phyloP scores from a whole-genome alignment of 2,113 vertebrate genomes.

The Burhinus oedicnemus region DNA sequence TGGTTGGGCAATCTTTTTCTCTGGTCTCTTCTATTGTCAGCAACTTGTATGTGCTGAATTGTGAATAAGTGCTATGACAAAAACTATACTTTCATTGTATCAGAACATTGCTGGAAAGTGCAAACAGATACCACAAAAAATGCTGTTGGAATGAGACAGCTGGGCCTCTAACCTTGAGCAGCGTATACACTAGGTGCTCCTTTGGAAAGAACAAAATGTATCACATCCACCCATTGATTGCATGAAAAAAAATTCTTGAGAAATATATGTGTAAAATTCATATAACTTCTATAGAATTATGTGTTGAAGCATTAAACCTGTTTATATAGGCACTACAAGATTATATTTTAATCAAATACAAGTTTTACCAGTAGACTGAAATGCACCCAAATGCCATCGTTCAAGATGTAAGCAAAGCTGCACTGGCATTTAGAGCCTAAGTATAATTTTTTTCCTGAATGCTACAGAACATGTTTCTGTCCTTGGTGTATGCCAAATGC shows the following conservation, averaged over 20 bases:
- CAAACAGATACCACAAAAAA: conserved; percentile 1
- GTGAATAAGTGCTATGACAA: not conserved
- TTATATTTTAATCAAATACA: not conserved
- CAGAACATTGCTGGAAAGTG: not conserved
- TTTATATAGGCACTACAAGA: not conserved
- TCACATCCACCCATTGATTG: not conserved
- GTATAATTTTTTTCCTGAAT: not conserved
- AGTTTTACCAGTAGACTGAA: not conserved
- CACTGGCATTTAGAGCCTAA: not conserved
- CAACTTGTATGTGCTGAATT: not conserved
- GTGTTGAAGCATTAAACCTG: not conserved
- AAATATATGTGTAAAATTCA: not conserved
- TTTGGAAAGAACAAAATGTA: not conserved
- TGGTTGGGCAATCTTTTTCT: not conserved
- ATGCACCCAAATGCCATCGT: not conserved
- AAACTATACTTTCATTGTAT: not conserved
- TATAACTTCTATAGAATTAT: not conserved
- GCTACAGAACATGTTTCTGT: not conserved
- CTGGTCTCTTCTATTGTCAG: not conserved
- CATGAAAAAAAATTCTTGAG: not conserved
- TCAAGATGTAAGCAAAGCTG: not conserved
- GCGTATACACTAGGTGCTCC: not conserved
- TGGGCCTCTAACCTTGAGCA: not conserved
- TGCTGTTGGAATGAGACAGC: not conserved
- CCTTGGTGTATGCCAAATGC: not conserved